Evolutionary conservation across 2,113 vertebrate genomes (phyloP), one percentile per base, ranked within the genome.

Genomic region (Merops nubicus): DNA sequence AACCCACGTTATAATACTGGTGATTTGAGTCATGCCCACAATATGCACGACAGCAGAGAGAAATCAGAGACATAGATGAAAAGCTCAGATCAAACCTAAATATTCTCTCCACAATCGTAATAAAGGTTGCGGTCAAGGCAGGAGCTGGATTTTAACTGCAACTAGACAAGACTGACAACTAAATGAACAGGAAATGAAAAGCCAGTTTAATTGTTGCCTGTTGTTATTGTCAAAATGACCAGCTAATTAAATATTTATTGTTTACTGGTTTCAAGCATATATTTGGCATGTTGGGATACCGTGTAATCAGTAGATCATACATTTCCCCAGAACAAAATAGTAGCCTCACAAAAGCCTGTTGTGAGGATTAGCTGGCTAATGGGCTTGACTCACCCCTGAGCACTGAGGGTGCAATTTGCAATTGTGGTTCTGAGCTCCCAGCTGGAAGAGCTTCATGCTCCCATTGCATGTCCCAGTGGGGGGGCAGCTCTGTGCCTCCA

Each of bases 241-340:
- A 3, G 85, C 89, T 96, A 97, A 97, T 97, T 96, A 97, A 96
- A 97, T 96, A 96, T 97, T 96, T 96, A 94, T 95, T 96, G 92
- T 96, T 95, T 97, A 95, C 91, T 91, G 93, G 85, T 95, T 95
- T 95, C 85, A 89, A 94, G 89, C 74, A 50, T 83, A 86, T 42
- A 92, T 91, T 96, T 96, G 89, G 89, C 92, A 85, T 67, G 73
- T 93, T 73, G 79, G 89, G 89, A 92, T 78, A 89, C 91, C 76
- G 62, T 83, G 92, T 96, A 93, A 97, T 97, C 95, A 95, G 89
- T 34, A 69, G 89, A 95, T 95, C 93, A 76, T 92, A 69, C 87
- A 85, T 87, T 94, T 88, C 92, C 83, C 60, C 64, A 67, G 94
- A 88, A 91, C n/a, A 85, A 88, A 94, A 88, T 20, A 82, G 77